A percentile compares a stretch with the other conserved stretches of the same genome.
Conservation (phyloP, 2,888 invertebrate genomes). For the Lochmaea crataegi region DNA sequence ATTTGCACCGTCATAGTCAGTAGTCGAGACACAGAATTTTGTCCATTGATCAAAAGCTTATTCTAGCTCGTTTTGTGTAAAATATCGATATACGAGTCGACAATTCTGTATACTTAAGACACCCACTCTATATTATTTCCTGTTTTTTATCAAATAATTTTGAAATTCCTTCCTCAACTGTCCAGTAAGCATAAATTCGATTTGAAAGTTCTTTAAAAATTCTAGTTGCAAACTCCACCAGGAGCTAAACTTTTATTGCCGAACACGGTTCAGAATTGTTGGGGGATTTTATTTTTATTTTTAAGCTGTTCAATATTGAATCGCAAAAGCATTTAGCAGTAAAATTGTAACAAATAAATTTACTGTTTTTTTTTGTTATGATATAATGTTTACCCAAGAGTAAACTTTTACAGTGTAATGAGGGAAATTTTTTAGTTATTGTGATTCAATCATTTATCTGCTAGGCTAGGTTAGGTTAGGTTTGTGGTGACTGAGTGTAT, state of each 20-base stretch:
- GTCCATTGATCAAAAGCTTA: too few species aligned
- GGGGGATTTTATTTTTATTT: not conserved
- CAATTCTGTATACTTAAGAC: not conserved
- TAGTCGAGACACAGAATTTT: too few species aligned
- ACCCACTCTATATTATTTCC: not conserved
- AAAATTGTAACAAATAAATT: not conserved
- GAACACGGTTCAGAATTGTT: constrained; percentile 18
- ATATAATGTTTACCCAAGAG: too few species aligned
- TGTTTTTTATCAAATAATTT: not conserved
- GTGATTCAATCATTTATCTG: too few species aligned
- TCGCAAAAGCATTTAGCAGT: not conserved
- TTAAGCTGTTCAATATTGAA: not conserved
- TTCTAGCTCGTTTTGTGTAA: not conserved
- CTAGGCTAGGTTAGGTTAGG: too few species aligned
- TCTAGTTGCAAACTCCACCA: constrained; percentile 33
- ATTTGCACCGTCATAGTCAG: too few species aligned
- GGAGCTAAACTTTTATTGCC: constrained; percentile 22
- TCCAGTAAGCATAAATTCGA: constrained; percentile 10
- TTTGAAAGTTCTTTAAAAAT: constrained; percentile 35
- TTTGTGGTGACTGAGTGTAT: too few species aligned
- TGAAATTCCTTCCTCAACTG: not conserved
- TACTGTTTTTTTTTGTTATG: not conserved
- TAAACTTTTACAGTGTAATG: too few species aligned
- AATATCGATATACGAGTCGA: not conserved
- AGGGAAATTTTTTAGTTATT: too few species aligned